Conservation (phyloP, 2,113 vertebrate genomes). For the Piaya cayana region DNA sequence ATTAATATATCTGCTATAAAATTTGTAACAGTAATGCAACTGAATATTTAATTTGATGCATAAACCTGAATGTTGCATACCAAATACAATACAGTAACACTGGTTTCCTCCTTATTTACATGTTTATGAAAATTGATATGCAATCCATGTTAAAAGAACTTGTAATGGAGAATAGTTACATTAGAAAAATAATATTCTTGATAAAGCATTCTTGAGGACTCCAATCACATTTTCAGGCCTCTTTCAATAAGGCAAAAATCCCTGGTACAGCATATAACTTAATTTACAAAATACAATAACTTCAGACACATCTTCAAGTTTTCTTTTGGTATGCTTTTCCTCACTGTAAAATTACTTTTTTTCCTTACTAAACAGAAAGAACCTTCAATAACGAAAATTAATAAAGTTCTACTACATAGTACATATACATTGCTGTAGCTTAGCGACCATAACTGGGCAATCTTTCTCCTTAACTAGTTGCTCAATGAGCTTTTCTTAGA, state of each 20-base stretch:
- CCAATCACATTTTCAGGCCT: conserved; percentile 80
- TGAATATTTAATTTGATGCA: conserved; percentile 82
- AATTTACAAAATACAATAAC: conserved; percentile 83
- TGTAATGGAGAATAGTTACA: conserved; percentile 78
- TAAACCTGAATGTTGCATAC: conserved; percentile 83
- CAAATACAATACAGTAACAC: conserved; percentile 83
- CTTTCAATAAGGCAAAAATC: conserved; percentile 82
- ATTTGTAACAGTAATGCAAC: conserved; percentile 82
- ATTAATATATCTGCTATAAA: conserved; percentile 86
- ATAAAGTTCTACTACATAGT: conserved; percentile 73
- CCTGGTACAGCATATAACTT: conserved; percentile 82
- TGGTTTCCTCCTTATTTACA: conserved; percentile 80
- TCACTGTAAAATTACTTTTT: conserved; percentile 72
- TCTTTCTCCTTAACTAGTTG: conserved; percentile 58
- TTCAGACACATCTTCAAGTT: conserved; percentile 81
- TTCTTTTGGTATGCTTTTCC: conserved; percentile 79
- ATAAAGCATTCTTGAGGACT: conserved; percentile 83
- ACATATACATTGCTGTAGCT: conserved; percentile 67
- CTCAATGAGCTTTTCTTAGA: conserved; percentile 72
- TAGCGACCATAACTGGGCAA: conserved; percentile 46
- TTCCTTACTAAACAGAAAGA: conserved; percentile 73
- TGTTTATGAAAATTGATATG: conserved; percentile 82
- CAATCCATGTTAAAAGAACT: conserved; percentile 80
- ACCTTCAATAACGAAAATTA: conserved; percentile 70
- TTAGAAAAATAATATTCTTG: conserved; percentile 87